Base-by-base conservation (phyloP, 2,888 invertebrate genomes). In the Pseudococcus jackbeardsleyi region DNA sequence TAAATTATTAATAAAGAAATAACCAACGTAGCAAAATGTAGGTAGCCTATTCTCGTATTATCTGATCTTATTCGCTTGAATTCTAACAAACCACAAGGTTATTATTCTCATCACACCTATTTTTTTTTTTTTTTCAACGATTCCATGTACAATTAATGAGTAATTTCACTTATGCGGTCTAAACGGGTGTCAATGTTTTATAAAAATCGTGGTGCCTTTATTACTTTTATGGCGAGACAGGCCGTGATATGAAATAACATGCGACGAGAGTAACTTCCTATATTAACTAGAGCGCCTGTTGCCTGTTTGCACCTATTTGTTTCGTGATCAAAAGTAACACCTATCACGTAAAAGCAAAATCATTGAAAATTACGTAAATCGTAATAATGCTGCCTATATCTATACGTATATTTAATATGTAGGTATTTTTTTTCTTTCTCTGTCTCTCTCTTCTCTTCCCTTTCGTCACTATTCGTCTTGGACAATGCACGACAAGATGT, bases 341-440 rank as follows among this genome's bases (percentile, higher is more conserved):
- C 33, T 59, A 72, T 72, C 68, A 72, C 68, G 68, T 72, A 72
- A 72, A 72, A 59, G 59, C 59, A 19, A 59, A 72, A 72, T 72
- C 68, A 72, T 72, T 72, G 22, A 72, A 72, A 72, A 72, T 72
- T 72, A 72, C 68, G 68, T 72, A 26, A 72, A 72, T 72, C 68
- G 64, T 64, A 19, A 22, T 50, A 59, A 19, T 59, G 19, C 12
- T 46, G 12, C 46, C 12, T 46, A 46, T 46, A 46, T 54, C 15
- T 54, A 59, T 19, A 59, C 19, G 19, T 19, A 59, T 19, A 59
- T 59, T 54, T 17, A 11, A 54, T 54, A 54, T 54, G 54, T 54
- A 17, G 15, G 26, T 33, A 33, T 33, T 33, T 33, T 33, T 33
- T 54, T 19, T 59, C 19, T 59, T 59, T 59, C 19, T 59, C 19